Evolutionary conservation across 2,888 invertebrate species (phyloP).

Genomic region (Gastracanthus pulcherrimus): DNA sequence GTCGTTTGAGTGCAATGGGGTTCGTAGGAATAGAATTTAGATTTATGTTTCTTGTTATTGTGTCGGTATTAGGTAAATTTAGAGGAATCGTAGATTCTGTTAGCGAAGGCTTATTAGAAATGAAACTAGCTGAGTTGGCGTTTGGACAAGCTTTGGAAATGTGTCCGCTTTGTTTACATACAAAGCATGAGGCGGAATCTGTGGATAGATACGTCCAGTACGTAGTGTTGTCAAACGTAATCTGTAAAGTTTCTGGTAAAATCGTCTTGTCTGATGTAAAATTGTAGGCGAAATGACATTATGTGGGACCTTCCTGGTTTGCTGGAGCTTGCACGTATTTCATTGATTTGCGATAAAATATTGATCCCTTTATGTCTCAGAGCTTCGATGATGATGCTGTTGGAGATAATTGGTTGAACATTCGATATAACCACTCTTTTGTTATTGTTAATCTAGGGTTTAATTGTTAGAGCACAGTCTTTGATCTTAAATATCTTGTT

Average conservation of each 20-base stretch:
- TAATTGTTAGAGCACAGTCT: not conserved
- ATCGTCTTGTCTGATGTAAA: not conserved
- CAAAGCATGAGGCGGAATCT: not conserved
- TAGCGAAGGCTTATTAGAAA: no score
- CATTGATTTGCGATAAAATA: not conserved
- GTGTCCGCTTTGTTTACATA: not conserved
- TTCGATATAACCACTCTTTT: not conserved
- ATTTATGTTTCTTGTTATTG: not conserved
- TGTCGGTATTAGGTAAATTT: not conserved
- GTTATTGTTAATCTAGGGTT: not conserved
- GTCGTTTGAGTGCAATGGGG: no score
- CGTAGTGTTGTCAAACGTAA: not conserved
- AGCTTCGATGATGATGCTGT: not conserved
- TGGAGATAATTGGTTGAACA: not conserved
- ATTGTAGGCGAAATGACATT: not conserved
- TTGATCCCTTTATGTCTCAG: not conserved
- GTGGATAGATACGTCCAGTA: not conserved
- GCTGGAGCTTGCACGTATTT: not conserved
- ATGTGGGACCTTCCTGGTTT: slow-evolving; percentile 11
- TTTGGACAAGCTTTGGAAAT: not conserved
- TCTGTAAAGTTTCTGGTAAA: not conserved
- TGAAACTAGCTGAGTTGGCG: not conserved
- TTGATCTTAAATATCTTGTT: not conserved
- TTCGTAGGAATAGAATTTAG: not conserved
- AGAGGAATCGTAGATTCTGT: not conserved